phyloP scores from a whole-genome alignment of 2,888 invertebrate species.

The Alsophila aescularia region DNA sequence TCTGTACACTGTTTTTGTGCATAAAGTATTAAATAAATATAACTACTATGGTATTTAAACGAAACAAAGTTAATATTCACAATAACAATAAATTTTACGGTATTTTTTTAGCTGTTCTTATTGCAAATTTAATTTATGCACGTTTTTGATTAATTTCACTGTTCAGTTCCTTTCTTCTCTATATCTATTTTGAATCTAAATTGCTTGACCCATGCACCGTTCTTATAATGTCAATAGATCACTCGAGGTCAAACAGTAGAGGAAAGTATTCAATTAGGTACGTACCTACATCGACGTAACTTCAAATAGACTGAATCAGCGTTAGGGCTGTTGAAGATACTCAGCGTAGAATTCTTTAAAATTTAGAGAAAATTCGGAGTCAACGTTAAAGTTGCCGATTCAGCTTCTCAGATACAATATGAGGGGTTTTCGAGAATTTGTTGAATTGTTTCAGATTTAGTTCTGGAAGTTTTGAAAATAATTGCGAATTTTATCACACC shows the following conservation, averaged over 20 bases:
- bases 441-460: conserved; percentile 14
- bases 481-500: too few species aligned
- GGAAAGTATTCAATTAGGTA: conserved; percentile 26
- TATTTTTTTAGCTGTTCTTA: too few species aligned
- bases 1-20: too few species aligned
- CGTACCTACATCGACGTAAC: conserved; percentile 13
- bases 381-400: conserved; percentile 22
- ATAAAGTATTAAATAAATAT: too few species aligned
- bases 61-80: too few species aligned
- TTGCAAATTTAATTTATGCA: too few species aligned
- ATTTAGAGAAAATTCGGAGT: conserved; percentile 16
- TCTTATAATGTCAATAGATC: conserved; percentile 29
- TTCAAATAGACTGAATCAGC: conserved; percentile 13
- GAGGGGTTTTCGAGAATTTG: conserved; percentile 19
- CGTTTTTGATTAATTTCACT: neutral
- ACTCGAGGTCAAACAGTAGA: conserved; percentile 7
- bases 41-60: too few species aligned
- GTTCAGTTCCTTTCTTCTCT: neutral
- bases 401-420: conserved; percentile 24
- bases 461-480: neutral
- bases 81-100: too few species aligned
- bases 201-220: conserved; percentile 20
- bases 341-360: conserved; percentile 13
- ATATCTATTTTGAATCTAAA: conserved; percentile 7
- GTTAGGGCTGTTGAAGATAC: conserved; percentile 10